These are phyloP conservation scores for Acanthisitta chloris DNA, from an alignment of 2,113 vertebrate species.

Conservation along the genomic window DNA sequence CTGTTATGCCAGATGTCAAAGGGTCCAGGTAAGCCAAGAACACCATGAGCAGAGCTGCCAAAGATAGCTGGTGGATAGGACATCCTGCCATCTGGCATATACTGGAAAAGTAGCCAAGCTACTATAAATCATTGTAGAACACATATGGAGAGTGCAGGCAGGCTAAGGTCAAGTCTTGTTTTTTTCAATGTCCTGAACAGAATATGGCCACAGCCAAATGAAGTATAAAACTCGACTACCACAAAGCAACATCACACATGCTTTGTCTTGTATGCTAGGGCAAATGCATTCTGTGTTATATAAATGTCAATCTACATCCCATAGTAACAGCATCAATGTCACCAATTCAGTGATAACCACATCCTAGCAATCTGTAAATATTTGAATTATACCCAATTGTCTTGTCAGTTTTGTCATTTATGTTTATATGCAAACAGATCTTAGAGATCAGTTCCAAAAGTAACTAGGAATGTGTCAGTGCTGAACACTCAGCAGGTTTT, in stretches of 20 bases:
- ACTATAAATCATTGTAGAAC: background rate
- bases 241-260: background rate
- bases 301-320: background rate
- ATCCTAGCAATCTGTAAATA: background rate
- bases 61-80: background rate
- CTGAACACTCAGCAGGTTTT: background rate
- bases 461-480: background rate
- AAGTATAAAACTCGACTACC: background rate
- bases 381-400: background rate
- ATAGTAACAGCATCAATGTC: background rate
- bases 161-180: background rate
- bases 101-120: background rate
- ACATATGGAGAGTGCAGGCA: background rate
- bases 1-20: background rate
- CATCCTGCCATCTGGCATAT: background rate
- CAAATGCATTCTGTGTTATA: background rate
- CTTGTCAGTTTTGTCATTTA: background rate
- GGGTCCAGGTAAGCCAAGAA: background rate
- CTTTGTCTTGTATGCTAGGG: background rate
- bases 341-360: background rate
- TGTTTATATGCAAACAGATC: conserved; percentile 19
- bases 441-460: conserved; percentile 8
- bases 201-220: background rate
- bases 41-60: background rate
- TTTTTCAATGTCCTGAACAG: background rate